A percentile compares a stretch with the other conserved stretches of the same genome.
Conservation (phyloP, 2,888 invertebrate species). For the Tachina grossa region DNA sequence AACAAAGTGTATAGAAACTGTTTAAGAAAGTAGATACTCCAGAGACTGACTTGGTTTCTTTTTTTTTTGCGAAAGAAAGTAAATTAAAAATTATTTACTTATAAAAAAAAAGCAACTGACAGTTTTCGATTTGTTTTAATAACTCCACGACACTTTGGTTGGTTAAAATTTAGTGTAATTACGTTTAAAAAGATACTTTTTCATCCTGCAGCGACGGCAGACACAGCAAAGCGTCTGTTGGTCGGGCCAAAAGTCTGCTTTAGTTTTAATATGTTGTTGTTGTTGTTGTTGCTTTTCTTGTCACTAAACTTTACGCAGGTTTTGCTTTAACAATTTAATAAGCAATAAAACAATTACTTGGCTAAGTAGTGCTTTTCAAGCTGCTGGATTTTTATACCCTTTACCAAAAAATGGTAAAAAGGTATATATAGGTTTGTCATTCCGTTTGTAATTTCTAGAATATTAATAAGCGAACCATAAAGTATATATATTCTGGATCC, state of each 20-base stretch:
- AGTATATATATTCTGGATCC: no score
- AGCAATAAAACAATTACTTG: conserved; percentile 3
- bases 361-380: neutral
- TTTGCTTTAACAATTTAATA: conserved; percentile 40
- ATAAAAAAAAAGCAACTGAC: conserved; percentile 33
- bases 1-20: conserved; percentile 1
- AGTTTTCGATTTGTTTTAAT: conserved; percentile 57
- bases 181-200: conserved; percentile 10
- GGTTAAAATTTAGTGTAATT: conserved; percentile 25
- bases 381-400: no score
- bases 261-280: neutral
- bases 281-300: conserved; percentile 1
- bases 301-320: conserved; percentile 3
- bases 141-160: conserved; percentile 44
- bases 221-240: neutral
- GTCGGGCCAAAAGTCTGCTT: conserved; percentile 41
- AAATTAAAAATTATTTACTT: conserved; percentile 24
- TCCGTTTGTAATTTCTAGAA: no score
- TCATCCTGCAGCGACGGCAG: neutral
- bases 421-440: no score
- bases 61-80: conserved; percentile 14
- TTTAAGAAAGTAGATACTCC: neutral
- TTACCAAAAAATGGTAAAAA: no score
- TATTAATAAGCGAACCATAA: no score
- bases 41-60: conserved; percentile 15